phyloP scores from a whole-genome alignment of 2,888 invertebrate species.

The Cataglyphis altisquamis region DNA sequence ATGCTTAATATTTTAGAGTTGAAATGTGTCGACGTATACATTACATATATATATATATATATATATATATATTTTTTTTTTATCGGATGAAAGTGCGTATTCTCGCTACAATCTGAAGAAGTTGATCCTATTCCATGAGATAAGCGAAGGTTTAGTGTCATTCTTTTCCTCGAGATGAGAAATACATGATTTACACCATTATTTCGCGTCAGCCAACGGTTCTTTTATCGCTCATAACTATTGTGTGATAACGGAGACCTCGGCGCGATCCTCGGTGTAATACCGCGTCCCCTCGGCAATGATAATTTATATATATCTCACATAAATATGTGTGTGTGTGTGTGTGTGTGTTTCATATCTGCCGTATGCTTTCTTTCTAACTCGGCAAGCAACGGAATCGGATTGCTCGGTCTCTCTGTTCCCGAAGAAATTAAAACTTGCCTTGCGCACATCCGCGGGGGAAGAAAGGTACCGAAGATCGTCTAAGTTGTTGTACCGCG shows the following conservation, averaged over 20 bases:
- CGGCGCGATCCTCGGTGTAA: constrained; percentile 48
- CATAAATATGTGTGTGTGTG: too few species aligned
- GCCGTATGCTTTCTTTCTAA: background rate
- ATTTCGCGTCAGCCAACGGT: background rate
- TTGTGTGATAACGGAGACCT: constrained; percentile 40
- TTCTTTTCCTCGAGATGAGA: constrained; percentile 20
- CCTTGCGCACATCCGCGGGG: background rate
- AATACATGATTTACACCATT: constrained; percentile 26
- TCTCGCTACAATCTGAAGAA: constrained; percentile 4
- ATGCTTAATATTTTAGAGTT: background rate
- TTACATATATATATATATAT: background rate
- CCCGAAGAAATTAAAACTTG: constrained; percentile 68
- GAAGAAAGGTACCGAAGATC: constrained; percentile 45
- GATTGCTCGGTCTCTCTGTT: background rate
- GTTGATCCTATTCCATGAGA: constrained; percentile 32
- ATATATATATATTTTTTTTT: background rate
- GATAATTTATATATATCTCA: too few species aligned
- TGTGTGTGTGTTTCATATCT: background rate
- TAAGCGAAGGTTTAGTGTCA: constrained; percentile 1
- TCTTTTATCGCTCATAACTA: constrained; percentile 66
- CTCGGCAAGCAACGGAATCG: constrained; percentile 10
- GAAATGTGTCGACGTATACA: background rate
- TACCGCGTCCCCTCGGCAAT: constrained; percentile 35
- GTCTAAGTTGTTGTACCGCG: constrained; percentile 53
- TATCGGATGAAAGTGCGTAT: background rate